phyloP scores from a whole-genome alignment of 1,140 invertebrate genomes.

The Colletes gigas region DNA sequence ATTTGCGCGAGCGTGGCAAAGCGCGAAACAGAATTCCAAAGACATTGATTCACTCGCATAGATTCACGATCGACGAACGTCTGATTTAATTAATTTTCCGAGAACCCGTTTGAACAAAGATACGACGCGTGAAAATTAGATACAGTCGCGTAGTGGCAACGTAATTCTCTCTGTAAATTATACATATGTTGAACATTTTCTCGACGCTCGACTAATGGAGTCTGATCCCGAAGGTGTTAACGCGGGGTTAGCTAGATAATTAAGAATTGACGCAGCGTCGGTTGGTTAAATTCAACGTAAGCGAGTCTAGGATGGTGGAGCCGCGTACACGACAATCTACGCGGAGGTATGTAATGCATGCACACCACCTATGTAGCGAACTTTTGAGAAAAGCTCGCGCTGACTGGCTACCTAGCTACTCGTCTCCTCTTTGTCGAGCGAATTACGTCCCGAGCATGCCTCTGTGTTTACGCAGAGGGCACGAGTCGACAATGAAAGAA shows the following conservation, averaged over 20 bases:
- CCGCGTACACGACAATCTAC: not conserved
- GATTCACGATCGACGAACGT: too few species aligned
- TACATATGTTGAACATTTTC: not conserved
- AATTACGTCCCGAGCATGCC: slow-evolving; percentile 28
- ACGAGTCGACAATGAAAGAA: slow-evolving; percentile 40
- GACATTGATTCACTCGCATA: not conserved
- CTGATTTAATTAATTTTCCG: too few species aligned
- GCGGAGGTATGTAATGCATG: not conserved
- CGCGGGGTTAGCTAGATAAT: slow-evolving; percentile 28
- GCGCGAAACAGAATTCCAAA: slow-evolving; percentile 2
- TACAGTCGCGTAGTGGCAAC: too few species aligned
- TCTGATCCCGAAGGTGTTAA: slow-evolving; percentile 14
- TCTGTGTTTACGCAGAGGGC: slow-evolving; percentile 21
- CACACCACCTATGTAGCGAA: not conserved
- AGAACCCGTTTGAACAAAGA: too few species aligned
- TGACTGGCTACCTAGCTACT: not conserved
- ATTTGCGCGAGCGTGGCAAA: not conserved
- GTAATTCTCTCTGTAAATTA: too few species aligned
- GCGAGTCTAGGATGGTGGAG: not conserved
- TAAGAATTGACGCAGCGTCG: slow-evolving; percentile 29
- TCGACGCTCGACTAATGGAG: not conserved
- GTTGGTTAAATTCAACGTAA: slow-evolving; percentile 46
- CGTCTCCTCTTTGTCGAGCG: slow-evolving; percentile 15
- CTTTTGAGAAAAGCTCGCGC: slow-evolving; percentile 11
- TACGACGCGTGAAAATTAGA: too few species aligned